These are phyloP conservation scores for Hydrophis major DNA, from an alignment of 2,797 vertebrate species.

Conservation along the genomic window DNA sequence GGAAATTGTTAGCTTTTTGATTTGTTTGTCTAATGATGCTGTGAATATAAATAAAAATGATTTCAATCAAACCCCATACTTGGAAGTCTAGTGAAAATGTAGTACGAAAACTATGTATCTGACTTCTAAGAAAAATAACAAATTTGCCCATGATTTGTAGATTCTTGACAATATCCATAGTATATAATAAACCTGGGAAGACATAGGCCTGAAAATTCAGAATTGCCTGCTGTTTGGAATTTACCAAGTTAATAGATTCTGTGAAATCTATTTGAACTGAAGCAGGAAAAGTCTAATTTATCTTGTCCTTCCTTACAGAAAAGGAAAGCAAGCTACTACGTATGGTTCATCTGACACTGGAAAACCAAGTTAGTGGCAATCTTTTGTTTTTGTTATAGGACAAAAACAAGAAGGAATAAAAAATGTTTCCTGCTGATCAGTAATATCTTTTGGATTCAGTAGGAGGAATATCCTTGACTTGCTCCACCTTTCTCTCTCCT, in stretches of 20 bases:
- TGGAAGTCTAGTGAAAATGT: background rate
- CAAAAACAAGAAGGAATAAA: background rate
- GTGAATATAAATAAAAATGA: background rate
- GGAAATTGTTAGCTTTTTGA: background rate
- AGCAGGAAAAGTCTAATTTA: background rate
- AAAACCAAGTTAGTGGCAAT: constrained; percentile 75
- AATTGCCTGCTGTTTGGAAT: background rate
- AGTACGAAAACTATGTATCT: background rate
- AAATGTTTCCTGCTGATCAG: background rate
- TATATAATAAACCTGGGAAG: background rate
- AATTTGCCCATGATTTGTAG: background rate
- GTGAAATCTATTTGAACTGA: background rate
- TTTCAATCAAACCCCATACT: background rate
- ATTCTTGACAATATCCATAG: background rate
- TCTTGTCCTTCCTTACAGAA: constrained; percentile 66
- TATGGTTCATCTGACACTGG: constrained; percentile 73
- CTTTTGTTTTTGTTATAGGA: background rate
- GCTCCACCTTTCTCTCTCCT: background rate
- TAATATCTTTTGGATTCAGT: background rate
- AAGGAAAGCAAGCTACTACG: constrained; percentile 75
- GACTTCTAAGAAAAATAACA: background rate
- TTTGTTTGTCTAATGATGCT: background rate
- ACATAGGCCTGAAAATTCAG: background rate
- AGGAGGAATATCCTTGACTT: background rate
- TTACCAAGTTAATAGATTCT: background rate